Percentiles rank a stretch among this genome's conserved stretches.
Conservation (phyloP, 2,888 invertebrate genomes). For the Agriopis aurantiaria region DNA sequence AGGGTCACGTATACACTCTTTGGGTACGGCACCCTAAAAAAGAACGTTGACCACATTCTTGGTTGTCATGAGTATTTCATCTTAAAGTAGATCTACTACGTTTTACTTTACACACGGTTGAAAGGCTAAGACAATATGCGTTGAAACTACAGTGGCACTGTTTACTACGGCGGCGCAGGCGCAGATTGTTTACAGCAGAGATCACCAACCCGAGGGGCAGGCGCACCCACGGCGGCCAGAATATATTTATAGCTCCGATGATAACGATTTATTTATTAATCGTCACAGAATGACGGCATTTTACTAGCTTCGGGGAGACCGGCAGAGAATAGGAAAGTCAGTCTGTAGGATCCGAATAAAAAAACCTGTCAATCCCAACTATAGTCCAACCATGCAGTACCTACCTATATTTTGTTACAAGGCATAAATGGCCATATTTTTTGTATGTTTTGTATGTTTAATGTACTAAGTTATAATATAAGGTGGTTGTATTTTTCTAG, state of each 20-base stretch:
- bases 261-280: slow-evolving; percentile 58
- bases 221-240: slow-evolving; percentile 43
- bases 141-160: slow-evolving; percentile 46
- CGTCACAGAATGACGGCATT: slow-evolving; percentile 54
- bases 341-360: background rate
- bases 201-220: slow-evolving; percentile 64
- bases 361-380: background rate
- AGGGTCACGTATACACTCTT: no score
- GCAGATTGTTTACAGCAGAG: slow-evolving; percentile 66
- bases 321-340: background rate
- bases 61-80: background rate
- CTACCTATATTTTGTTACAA: no score
- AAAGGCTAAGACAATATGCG: slow-evolving; percentile 23
- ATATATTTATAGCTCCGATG: slow-evolving; percentile 54
- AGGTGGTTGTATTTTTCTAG: no score
- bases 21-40: no score
- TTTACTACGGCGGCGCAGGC: slow-evolving; percentile 61
- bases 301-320: slow-evolving; percentile 26
- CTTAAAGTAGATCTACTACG: background rate
- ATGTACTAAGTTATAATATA: no score
- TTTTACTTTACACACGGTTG: background rate
- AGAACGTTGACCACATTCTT: no score
- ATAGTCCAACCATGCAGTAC: background rate
- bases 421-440: no score
- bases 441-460: no score